phyloP scores from a whole-genome alignment of 2,888 invertebrate species.

The Dicyrtoma fusca region DNA sequence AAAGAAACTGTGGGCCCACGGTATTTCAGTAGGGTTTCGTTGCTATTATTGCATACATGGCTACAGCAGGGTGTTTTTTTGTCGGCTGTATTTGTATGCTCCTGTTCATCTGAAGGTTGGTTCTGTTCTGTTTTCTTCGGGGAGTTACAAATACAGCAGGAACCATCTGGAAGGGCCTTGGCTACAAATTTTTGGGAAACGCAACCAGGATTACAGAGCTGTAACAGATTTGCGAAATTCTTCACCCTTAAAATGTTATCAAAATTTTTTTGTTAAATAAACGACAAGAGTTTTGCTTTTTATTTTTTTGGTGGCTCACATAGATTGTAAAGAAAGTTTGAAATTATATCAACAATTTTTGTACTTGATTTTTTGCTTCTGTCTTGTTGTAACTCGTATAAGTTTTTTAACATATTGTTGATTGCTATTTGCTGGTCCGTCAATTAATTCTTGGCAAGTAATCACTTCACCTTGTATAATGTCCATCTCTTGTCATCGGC shows the following conservation, averaged over 20 bases:
- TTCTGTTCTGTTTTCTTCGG: neutral
- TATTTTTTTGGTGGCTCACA: no score
- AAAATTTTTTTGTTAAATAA: neutral
- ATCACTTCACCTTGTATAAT: neutral
- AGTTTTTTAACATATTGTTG: constrained; percentile 14
- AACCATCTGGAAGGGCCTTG: neutral
- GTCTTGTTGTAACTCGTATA: constrained; percentile 22
- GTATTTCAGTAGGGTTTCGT: neutral
- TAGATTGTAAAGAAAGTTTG: neutral
- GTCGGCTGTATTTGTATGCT: neutral
- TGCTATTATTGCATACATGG: neutral
- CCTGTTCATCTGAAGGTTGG: neutral
- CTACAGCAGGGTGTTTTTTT: no score
- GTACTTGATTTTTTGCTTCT: constrained; percentile 20
- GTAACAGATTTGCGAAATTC: constrained; percentile 1
- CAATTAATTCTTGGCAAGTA: neutral
- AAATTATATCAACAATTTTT: neutral
- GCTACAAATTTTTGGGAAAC: neutral
- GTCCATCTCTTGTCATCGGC: no score
- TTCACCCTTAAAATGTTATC: neutral
- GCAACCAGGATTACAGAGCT: neutral
- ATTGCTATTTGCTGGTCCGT: neutral
- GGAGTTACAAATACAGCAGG: neutral
- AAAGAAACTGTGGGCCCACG: neutral
- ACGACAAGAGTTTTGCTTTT: no score